These are phyloP conservation scores for Elgaria multicarinata DNA, from an alignment of 2,113 vertebrate species.

Conservation along the genomic window DNA sequence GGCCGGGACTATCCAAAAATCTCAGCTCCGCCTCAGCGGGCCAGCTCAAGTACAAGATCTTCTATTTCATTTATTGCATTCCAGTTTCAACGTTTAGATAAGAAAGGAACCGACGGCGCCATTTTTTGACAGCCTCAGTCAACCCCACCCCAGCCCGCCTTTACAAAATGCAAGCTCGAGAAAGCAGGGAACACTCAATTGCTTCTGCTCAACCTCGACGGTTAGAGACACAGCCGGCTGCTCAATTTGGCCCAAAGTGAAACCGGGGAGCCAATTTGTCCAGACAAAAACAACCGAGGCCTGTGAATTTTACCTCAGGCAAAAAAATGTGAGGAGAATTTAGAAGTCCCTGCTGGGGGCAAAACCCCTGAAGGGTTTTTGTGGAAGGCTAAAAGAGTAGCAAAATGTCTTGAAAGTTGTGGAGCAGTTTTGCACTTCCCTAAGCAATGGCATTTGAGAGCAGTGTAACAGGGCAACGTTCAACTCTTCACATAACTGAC, in stretches of 20 bases:
- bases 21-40: background rate
- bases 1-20: background rate
- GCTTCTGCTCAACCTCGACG: background rate
- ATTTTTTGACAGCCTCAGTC: background rate
- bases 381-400: background rate
- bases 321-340: background rate
- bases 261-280: background rate
- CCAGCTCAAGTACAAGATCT: background rate
- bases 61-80: background rate
- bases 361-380: background rate
- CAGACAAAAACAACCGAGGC: too few relatives aligned
- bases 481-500: too few relatives aligned
- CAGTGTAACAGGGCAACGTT: background rate
- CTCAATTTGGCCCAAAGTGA: background rate
- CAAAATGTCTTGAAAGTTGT: background rate
- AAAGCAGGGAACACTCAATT: background rate
- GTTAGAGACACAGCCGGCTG: background rate
- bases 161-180: background rate
- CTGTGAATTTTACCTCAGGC: background rate
- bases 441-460: background rate
- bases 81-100: background rate
- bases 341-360: background rate
- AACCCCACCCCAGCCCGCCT: background rate
- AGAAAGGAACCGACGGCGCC: background rate
- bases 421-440: background rate